Evolutionary conservation across 2,113 vertebrate species (phyloP), one percentile per base, ranked within the genome.

Genomic region (Conger conger): DNA sequence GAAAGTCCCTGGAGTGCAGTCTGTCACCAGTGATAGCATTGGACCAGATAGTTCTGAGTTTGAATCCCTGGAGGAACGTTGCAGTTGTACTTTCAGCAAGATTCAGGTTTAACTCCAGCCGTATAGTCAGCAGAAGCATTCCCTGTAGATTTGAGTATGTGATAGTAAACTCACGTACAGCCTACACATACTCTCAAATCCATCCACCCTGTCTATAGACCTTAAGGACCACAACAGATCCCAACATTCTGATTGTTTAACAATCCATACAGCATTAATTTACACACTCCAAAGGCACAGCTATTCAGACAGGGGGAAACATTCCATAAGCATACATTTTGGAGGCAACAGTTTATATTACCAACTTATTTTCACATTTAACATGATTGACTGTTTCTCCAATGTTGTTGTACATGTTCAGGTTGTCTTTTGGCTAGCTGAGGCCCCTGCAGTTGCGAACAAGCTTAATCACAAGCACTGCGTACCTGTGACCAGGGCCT

Each of bases 401-500:
- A 18, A 63, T 23, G 18, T 50, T 50, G 45, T 13, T 9, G 45
- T 50, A 13, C 6, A 13, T 50, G 45, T 50, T 50, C 8, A 50
- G 45, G 45, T 0, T 50, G 57, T 7, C 57, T 23, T 27, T 63
- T 2, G 11, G 3, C 3, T 63, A 4, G 23, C 17, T 63, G 57
- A 27, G 1, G 23, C 15, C 16, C 16, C 16, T 16, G 16, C 50
- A 53, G 50, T 53, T n/a, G n/a, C n/a, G n/a, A n/a, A n/a, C 8
- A 53, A 53, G 50, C n/a, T n/a, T n/a, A n/a, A n/a, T n/a, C n/a
- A n/a, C n/a, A n/a, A n/a, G n/a, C n/a, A n/a, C n/a, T 80, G 60
- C 84, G 86, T 88, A 90, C 93, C 96, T 93, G 95, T 94, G 54
- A 91, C 93, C 17, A 96, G 92, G 82, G 92, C 93, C 53, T 92